Evolutionary conservation across 2,797 vertebrate species (phyloP), one percentile per base, ranked within the genome.

Genomic region (Pagetopsis macropterus): DNA sequence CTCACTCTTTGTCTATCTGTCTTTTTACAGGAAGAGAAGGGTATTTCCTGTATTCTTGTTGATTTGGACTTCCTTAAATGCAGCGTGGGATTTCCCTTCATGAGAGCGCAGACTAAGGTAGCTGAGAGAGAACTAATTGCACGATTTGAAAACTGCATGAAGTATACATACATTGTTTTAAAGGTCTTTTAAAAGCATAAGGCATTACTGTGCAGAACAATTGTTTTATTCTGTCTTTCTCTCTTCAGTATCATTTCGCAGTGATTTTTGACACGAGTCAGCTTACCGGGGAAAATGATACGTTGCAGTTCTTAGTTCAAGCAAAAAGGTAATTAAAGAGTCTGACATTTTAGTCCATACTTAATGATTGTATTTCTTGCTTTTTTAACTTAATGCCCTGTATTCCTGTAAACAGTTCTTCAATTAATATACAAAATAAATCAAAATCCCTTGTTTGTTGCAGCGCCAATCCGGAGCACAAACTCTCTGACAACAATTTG

Each of bases 51-150:
- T 93, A 97, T 94, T 73, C 93, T 99, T 79, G 84, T 98, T 74
- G 96, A 98, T 80, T 92, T 95, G 66, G 96, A 98, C 93, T 98
- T 98, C 92, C 96, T 99, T 72, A 97, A 95, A 82, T 99, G 98
- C 94, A 98, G 97, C 8, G 96, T 99, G 93, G 97, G 98, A 90
- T 99, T 99, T 96, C 98, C 98, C 66, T 99, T 99, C 94, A 99
- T 99, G 98, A 96, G 96, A 92, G 98, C 97, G 0, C 97, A 97
- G 89, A 97, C 96, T 0, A 96, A 93, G 98, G 98, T 99, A 95
- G 84, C 16, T 13, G 63, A 65, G 37, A 49, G 11, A 52, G 16
- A 55, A 51, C 16, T 19, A 8, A 55, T 9, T 49, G 11, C 27
- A 60, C 14, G 31, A 13, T 56, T 57, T 50, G 21, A 61, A 64